phyloP scores from a whole-genome alignment of 1,140 invertebrate genomes.

The Zelostemma sp. region DNA sequence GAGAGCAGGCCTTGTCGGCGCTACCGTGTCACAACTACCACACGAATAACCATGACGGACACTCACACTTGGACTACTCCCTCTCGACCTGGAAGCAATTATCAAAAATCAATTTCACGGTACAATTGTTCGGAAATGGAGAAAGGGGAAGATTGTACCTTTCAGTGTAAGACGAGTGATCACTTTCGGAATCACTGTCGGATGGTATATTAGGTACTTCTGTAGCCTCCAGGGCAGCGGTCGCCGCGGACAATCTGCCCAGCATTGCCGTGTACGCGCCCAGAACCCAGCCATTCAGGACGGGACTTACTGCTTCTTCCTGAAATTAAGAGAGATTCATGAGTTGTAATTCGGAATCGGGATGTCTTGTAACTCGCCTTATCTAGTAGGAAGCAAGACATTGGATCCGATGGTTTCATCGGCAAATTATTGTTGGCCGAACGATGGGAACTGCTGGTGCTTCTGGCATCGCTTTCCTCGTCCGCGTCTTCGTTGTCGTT shows the following conservation, averaged over 20 bases:
- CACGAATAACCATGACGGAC: conserved; percentile 61
- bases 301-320: conserved; percentile 61
- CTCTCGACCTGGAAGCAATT: conserved; percentile 58
- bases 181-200: conserved; percentile 66
- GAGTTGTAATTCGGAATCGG: no score
- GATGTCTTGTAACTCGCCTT: no score
- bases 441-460: conserved; percentile 59
- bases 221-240: conserved; percentile 61
- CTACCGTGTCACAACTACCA: conserved; percentile 60
- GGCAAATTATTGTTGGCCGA: conserved; percentile 61
- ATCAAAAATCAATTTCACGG: conserved; percentile 1
- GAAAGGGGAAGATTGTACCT: neutral
- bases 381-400: conserved; percentile 61
- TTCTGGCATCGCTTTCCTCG: conserved; percentile 62
- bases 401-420: conserved; percentile 55
- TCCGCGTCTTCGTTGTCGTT: conserved; percentile 61
- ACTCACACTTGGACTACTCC: conserved; percentile 59
- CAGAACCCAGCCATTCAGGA: conserved; percentile 65
- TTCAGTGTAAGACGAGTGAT: conserved; percentile 57
- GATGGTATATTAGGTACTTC: conserved; percentile 62
- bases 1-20: conserved; percentile 61
- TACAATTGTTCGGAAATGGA: conserved; percentile 3
- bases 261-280: conserved; percentile 67
- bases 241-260: conserved; percentile 66
- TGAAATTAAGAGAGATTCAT: no score